Base-by-base conservation (phyloP, 2,113 vertebrate genomes). In the Daubentonia madagascariensis region DNA sequence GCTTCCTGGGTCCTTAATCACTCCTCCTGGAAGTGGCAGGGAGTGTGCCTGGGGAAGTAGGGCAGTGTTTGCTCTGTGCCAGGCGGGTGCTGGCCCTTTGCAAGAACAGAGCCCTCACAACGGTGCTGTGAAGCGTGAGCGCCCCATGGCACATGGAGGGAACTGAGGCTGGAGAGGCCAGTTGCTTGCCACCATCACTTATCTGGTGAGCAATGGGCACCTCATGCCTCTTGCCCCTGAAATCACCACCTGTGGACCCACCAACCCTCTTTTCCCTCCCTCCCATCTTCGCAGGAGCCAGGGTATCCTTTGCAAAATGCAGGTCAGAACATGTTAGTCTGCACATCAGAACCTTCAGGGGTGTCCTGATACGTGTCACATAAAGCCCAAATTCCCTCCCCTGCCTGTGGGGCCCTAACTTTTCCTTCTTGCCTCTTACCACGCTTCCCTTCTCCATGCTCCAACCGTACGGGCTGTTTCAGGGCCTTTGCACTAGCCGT, bases 271-370 rank as follows among this genome's bases (percentile, higher is more conserved):
- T 50, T 6, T 57, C n/a, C 65, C 28, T 72, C 45, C 54, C 11
- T 63, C 18, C 13, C 8, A 23, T 22, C 23, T 48, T 28, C 1
- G 1, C 13, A 1, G n/a, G 0, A 13, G 5, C 10, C 3, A 5
- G 16, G 6, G 22, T 28, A 59, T 43, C 65, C 35, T 87, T 86
- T 73, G 63, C 13, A 61, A n/a, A n/a, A 23, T 30, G 35, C 43
- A 73, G 9, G 22, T 63, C 17, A 40, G 28, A 43, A 32, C 5
- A 0, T 35, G 16, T 13, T 22, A 48, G 40, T 1, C 25, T 10
- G 7, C 54, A 18, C n/a, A 0, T 10, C 57, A 65, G 83, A 6
- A 48, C 25, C 22, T 57, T 57, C 17, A 5, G 14, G 22, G 35
- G 5, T 89, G 78, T 80, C 59, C n/a, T 30, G 35, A 50, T 2